Base-by-base conservation (phyloP, 2,113 vertebrate species). In the Seriola rivoliana region DNA sequence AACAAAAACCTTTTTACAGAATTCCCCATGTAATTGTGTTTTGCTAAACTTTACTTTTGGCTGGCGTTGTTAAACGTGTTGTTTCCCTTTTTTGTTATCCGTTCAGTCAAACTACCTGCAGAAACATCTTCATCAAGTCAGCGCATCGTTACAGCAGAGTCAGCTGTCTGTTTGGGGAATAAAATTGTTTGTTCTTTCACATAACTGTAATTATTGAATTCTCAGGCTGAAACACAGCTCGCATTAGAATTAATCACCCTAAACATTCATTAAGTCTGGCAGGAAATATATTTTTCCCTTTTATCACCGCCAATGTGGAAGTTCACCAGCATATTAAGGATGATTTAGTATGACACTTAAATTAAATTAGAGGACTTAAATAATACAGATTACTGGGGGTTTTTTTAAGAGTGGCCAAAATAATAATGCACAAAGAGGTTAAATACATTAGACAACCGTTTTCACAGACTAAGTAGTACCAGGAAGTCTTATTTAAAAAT, bases 161-260 rank as follows among this genome's bases (percentile, higher is more conserved):
- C 66, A 42, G 48, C 44, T n/a, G 7, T 42, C 58, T 71, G 42
- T 38, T 29, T 25, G 55, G 65, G 65, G 55, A 69, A 40, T 50
- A 60, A n/a, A 29, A 32, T 21, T 29, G 40, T 40, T 50, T 46
- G n/a, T 62, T 69, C 12, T 62, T 14, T 17, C 57, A 64, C 67
- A 42, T 23, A 63, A 23, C 46, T 71, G 48, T 36, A 36, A 42
- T 64, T 55, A 42, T 52, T 70, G n/a, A 21, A 40, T 52, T 62
- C 16, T 40, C 57, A 70, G n/a, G 70, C 44, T 42, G 40, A 62
- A 54, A 42, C 21, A n/a, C n/a, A 42, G 46, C 44, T 60, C 16
- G 13, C 16, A 38, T 60, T 21, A 57, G 8, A 54, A n/a, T 54
- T 25, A 23, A 57, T 23, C 11, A 25, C 54, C 25, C 21, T n/a